Evolutionary conservation across 2,888 invertebrate species (phyloP).

Genomic region (Prenolepis imparis): DNA sequence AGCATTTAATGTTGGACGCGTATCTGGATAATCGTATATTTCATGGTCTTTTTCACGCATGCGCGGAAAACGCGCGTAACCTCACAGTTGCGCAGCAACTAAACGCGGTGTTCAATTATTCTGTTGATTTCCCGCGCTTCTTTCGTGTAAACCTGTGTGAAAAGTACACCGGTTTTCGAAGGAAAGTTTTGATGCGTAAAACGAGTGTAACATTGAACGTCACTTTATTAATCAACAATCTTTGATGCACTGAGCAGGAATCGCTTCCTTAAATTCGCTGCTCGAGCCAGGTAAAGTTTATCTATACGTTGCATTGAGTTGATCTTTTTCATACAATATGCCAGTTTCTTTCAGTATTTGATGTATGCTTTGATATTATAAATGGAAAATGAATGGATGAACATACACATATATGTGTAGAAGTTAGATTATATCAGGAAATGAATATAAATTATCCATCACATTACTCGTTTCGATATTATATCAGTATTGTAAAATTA

Average conservation of each 20-base stretch:
- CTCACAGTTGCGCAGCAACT: not conserved
- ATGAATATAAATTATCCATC: not conserved
- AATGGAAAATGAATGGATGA: not conserved
- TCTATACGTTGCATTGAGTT: not conserved
- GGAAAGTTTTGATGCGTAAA: not conserved
- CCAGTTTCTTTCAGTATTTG: not conserved
- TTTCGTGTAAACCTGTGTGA: not conserved
- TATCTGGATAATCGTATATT: not conserved
- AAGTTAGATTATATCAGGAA: not conserved
- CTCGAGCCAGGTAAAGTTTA: constrained; percentile 10
- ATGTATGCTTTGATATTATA: not conserved
- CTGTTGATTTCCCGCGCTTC: not conserved
- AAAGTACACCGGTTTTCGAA: not conserved
- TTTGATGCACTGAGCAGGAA: not conserved
- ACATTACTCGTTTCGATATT: not conserved
- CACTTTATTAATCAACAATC: not conserved
- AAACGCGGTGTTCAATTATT: not conserved
- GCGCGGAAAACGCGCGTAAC: constrained; percentile 5
- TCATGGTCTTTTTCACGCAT: too few relatives aligned
- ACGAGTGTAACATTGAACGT: not conserved
- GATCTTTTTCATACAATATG: not conserved
- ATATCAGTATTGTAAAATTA: not conserved
- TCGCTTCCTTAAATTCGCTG: not conserved
- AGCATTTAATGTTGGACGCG: not conserved
- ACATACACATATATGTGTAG: not conserved